Evolutionary conservation across 53 echinoderm and acorn worm genomes (phyloP).

Genomic region (Temnopleurus reevesii): DNA sequence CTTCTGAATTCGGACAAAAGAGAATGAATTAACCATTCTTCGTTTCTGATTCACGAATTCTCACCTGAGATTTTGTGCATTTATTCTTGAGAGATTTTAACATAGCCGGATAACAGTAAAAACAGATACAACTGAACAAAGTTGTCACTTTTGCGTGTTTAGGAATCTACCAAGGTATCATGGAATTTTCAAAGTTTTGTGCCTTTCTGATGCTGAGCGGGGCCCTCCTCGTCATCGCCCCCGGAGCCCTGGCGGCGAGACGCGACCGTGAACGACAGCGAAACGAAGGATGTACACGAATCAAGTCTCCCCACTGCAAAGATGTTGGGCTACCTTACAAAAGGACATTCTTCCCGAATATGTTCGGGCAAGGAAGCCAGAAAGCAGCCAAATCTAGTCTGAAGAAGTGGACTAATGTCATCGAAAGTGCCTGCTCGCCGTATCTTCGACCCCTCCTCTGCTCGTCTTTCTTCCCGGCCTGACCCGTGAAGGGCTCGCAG

Average conservation of each 20-base stretch:
- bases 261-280: constrained; percentile 56
- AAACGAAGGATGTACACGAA: constrained; percentile 60
- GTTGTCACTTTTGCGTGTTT: no score
- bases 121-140: no score
- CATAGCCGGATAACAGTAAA: no score
- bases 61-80: no score
- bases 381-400: constrained; percentile 64
- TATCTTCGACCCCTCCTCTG: constrained; percentile 87
- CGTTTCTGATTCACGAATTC: no score
- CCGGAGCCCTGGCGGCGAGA: constrained; percentile 40
- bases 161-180: no score
- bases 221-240: not conserved
- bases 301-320: constrained; percentile 65
- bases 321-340: constrained; percentile 74
- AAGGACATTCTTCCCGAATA: constrained; percentile 79
- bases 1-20: no score
- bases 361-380: constrained; percentile 76
- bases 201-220: not conserved
- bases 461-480: constrained; percentile 80
- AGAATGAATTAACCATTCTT: no score
- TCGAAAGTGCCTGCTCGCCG: constrained; percentile 81
- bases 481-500: constrained; percentile 69
- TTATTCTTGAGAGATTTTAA: no score
- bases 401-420: constrained; percentile 62
- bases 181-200: not conserved